Base-by-base conservation (phyloP, 2,888 invertebrate species). In the Brachyptera putata region DNA sequence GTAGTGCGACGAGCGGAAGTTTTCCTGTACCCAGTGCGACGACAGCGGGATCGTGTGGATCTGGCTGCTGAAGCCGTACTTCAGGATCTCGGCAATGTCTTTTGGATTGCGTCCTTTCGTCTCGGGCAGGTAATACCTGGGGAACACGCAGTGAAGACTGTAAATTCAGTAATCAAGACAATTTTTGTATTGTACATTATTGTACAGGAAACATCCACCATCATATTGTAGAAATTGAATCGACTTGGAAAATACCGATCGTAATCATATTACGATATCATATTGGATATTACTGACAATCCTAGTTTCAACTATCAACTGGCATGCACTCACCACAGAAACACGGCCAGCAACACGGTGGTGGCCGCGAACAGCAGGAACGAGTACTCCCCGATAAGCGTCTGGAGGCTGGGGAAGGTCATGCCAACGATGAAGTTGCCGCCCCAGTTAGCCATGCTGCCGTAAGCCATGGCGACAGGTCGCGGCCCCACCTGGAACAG, bases 391-490 rank as follows among this genome's bases (percentile, higher is more conserved):
- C 87, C 88, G 65, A 91, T 80, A 26, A 75, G 68, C 14, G 72
- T 74, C 64, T 86, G 77, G 71, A 91, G 71, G 11, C 77, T 73
- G 7, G 86, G 86, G 75, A 92, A 91, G 18, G 82, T 77, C 80
- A 92, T 84, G 30, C 89, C 93, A 63, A 95, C 86, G 4, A 91
- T 70, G 73, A 95, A 91, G 78, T 95, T 95, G 46, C 90, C 91
- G 0, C 82, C 81, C 94, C 95, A 95, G 73, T 93, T 95, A 62
- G 85, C 82, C 68, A 91, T 82, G 63, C 91, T 91, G 41, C 92
- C 93, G 73, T 91, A 79, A 49, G 92, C 85, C 91, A 93, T 92
- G 56, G 89, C 91, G 18, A 85, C 84, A 0, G 90, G 84, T n/a
- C 91, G 81, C 0, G 92, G 89, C 0, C 86, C 87, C 62, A 53